Conservation (phyloP, 2,888 invertebrate genomes). For the Leucania comma region DNA sequence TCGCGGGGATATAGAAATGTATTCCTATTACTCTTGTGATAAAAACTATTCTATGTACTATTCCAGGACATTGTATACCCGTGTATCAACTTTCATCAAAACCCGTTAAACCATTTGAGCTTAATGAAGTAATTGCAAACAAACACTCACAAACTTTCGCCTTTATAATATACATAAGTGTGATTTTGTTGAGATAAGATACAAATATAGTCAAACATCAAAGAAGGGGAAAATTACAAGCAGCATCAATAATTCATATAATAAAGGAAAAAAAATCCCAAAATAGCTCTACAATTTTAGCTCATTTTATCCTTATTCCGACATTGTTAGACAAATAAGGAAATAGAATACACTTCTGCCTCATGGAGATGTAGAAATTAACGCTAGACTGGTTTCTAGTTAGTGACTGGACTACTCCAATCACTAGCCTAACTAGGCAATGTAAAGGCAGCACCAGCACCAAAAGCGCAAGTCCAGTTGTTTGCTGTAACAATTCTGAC, state of each 20-base stretch:
- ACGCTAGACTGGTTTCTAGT: background rate
- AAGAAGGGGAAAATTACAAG: too few species aligned
- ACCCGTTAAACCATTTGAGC: too few species aligned
- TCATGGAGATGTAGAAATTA: background rate
- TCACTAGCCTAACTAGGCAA: slow-evolving; percentile 15
- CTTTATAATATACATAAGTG: too few species aligned
- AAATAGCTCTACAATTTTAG: background rate
- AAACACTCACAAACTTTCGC: too few species aligned
- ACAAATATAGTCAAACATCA: too few species aligned
- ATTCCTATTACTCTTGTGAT: too few species aligned
- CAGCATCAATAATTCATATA: background rate
- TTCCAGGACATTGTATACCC: too few species aligned
- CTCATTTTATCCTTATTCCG: background rate
- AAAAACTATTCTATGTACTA: too few species aligned
- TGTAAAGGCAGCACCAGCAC: slow-evolving; percentile 73
- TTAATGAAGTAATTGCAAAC: too few species aligned
- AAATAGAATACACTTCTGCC: background rate
- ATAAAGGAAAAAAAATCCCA: background rate
- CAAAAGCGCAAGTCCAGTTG: slow-evolving; percentile 80
- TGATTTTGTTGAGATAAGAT: background rate
- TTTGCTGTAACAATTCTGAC: slow-evolving; percentile 83
- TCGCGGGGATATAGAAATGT: too few species aligned
- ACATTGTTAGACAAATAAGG: background rate
- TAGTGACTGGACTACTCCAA: background rate
- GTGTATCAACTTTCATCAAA: too few species aligned